A percentile compares a stretch with the other conserved stretches of the same genome.
phyloP scores from a whole-genome alignment of 2,888 invertebrate genomes.

The Meta bourneti region DNA sequence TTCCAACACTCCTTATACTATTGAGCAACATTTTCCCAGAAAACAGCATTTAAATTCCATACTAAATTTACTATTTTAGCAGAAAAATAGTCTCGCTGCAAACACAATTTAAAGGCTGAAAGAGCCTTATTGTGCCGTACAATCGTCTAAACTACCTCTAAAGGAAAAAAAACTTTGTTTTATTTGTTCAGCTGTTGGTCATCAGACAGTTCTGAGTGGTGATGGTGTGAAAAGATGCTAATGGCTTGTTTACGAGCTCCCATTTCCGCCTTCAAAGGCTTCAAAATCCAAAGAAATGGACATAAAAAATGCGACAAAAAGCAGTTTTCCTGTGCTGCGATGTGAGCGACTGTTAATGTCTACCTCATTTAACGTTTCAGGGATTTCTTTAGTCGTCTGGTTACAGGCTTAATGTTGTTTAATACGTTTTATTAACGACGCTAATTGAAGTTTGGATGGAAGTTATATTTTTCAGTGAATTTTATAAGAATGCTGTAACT shows the following conservation, averaged over 20 bases:
- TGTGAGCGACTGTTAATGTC: conserved; percentile 46
- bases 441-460: not conserved
- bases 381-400: conserved; percentile 46
- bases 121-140: not conserved
- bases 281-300: conserved; percentile 11
- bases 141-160: not conserved
- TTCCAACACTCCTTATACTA: too few species aligned
- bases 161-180: not conserved
- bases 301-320: conserved; percentile 17
- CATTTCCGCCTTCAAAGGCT: conserved; percentile 50
- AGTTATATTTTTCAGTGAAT: not conserved
- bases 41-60: too few species aligned
- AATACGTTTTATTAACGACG: not conserved
- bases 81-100: too few species aligned
- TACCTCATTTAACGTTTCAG: conserved; percentile 44
- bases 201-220: conserved; percentile 40
- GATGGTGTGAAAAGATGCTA: conserved; percentile 38
- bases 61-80: too few species aligned
- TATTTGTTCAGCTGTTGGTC: conserved; percentile 14
- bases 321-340: conserved; percentile 10
- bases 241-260: conserved; percentile 57
- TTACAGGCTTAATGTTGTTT: conserved; percentile 27
- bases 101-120: too few species aligned
- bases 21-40: too few species aligned
- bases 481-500: not conserved